Base-by-base conservation (phyloP, 1,140 invertebrate genomes). In the Coelopa frigida region DNA sequence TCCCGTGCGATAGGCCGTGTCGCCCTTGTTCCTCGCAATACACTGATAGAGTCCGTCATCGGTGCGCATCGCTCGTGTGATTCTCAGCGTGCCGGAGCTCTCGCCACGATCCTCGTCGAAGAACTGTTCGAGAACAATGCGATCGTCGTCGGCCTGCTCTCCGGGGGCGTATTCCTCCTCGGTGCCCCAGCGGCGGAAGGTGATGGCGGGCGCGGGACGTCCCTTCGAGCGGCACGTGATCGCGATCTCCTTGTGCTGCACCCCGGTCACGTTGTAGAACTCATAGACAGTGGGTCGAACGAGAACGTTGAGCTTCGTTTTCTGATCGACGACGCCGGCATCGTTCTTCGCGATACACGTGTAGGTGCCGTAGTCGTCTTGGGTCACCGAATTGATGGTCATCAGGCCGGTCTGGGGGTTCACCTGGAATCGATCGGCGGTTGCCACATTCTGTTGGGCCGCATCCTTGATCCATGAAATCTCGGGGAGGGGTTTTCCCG, bases 21-120 rank as follows among this genome's bases (percentile, higher is more conserved):
- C 85, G n/a, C 83, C 86, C 54, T 79, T 77, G 56, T 94, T 94
- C 45, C 75, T 72, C 1, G 89, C 89, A 27, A 87, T 78, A 58
- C 91, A 95, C 57, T 84, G 87, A 66, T 95, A 95, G 1, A 94
- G 67, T 1, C 90, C 92, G 70, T 94, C 90, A 66, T 94, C 86
- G 1, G 73, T 72, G 29, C 84, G 78, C 35, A 71, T 73, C 14
- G 83, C 54, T 31, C 73, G 73, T n/a, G 71, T 41, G 53, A 89
- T 84, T 7, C 73, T 75, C 22, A 89, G 70, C 8, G 75, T 78
- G 5, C 78, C 84, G 38, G 74, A 72, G 0, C 79, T 79, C 55
- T 85, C 78, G 12, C 75, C 73, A 48, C 74, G 75, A 10, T 75
- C 72, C 12, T 78, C 72, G 44, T 82, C 73, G 6, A 59, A 61